Conservation (phyloP, 2,797 vertebrate species). For the Ceyx erithaca region DNA sequence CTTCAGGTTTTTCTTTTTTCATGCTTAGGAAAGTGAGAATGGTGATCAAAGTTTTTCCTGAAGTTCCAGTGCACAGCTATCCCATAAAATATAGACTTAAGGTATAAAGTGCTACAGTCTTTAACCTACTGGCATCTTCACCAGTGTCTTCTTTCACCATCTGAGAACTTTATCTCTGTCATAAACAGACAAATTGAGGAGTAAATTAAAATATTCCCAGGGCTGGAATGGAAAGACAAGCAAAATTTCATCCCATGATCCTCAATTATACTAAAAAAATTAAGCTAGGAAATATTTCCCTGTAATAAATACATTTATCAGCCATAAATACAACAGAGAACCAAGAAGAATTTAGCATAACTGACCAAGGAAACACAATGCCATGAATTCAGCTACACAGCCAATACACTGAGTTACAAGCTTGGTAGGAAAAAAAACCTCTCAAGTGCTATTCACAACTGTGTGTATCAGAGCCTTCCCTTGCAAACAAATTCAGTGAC, state of each 20-base stretch:
- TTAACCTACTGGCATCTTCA: not conserved
- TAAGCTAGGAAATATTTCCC: not conserved
- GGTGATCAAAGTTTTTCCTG: not conserved
- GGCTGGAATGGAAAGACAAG: not conserved
- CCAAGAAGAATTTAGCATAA: not conserved
- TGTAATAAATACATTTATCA: not conserved
- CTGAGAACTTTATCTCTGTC: not conserved
- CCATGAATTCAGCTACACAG: not conserved
- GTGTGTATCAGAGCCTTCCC: not conserved
- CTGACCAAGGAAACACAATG: not conserved
- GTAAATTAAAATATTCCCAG: not conserved
- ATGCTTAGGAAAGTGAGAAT: not conserved
- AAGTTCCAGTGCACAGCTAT: not conserved
- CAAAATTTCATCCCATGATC: not conserved
- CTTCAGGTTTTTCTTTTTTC: not conserved
- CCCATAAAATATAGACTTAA: not conserved
- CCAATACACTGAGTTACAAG: not conserved
- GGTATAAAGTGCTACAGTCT: not conserved
- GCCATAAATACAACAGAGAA: not conserved
- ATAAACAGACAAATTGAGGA: not conserved
- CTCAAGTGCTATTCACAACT: not conserved
- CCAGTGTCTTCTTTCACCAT: not conserved
- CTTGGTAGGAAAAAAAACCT: not conserved
- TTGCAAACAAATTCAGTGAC: not conserved
- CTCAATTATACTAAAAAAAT: not conserved